These are phyloP conservation scores for Erpetoichthys calabaricus DNA, from an alignment of 2,797 vertebrate species.

Conservation along the genomic window DNA sequence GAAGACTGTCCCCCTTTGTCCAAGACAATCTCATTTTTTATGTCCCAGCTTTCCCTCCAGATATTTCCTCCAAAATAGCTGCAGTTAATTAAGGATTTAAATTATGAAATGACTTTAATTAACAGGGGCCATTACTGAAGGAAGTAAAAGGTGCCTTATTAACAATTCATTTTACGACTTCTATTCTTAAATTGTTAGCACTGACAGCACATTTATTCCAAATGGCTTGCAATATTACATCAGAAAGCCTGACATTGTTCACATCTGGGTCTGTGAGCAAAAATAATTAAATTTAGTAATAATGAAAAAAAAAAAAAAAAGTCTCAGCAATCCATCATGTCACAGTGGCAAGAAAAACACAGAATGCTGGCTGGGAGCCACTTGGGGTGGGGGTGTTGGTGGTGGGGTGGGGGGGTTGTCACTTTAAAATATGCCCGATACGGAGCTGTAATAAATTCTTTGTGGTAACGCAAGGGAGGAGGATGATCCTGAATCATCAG, in stretches of 20 bases:
- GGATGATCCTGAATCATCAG: conserved; percentile 16
- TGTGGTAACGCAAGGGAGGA: conserved; percentile 16
- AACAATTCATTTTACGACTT: conserved; percentile 42
- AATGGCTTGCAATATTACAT: conserved; percentile 40
- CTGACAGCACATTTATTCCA: conserved; percentile 39
- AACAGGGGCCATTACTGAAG: conserved; percentile 27
- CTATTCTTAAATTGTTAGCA: conserved; percentile 37
- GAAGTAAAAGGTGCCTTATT: conserved; percentile 32
- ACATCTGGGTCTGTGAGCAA: conserved; percentile 33
- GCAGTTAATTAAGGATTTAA: conserved; percentile 41
- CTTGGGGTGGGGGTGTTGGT: conserved; percentile 31
- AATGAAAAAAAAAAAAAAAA: conserved; percentile 27
- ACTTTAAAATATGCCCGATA: conserved; percentile 35
- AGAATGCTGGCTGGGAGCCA: conserved; percentile 22
- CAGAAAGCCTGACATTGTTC: conserved; percentile 28
- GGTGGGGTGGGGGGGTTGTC: too few relatives aligned
- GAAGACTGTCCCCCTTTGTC: not conserved
- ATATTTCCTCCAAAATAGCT: conserved; percentile 26
- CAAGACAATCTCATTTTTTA: conserved; percentile 26
- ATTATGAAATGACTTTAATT: conserved; percentile 44
- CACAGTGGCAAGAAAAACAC: conserved; percentile 17
- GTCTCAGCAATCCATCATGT: conserved; percentile 33
- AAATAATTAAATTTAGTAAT: conserved; percentile 50
- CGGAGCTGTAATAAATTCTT: conserved; percentile 27
- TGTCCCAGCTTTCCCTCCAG: conserved; percentile 21